These are phyloP conservation scores for Sphyrna mokarran DNA, from an alignment of 2,113 vertebrate species.

Conservation along the genomic window DNA sequence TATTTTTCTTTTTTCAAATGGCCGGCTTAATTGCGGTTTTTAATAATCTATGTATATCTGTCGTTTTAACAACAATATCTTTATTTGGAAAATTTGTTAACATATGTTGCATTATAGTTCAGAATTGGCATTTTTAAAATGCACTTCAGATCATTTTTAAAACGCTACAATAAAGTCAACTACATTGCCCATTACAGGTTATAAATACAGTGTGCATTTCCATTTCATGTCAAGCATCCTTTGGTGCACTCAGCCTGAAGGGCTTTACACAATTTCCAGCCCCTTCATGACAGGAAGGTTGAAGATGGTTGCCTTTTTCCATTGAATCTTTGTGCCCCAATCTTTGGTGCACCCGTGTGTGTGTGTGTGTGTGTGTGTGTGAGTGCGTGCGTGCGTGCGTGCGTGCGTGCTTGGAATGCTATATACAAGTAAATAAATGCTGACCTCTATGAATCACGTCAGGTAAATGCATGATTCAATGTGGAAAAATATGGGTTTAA, in stretches of 20 bases:
- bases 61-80: too few species aligned
- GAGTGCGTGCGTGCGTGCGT: too few species aligned
- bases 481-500: neutral
- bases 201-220: neutral
- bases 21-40: neutral
- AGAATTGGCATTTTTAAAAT: neutral
- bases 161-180: too few species aligned
- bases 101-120: neutral
- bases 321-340: neutral
- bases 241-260: neutral
- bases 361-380: too few species aligned
- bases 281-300: neutral
- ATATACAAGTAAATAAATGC: neutral
- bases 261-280: neutral
- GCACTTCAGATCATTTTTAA: neutral
- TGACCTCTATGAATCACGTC: neutral
- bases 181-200: neutral
- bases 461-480: neutral
- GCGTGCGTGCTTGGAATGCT: neutral
- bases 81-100: too few species aligned
- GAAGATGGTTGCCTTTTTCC: neutral
- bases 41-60: neutral
- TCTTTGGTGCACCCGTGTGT: neutral
- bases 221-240: neutral
- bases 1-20: neutral